Base-by-base conservation (phyloP, 2,797 vertebrate species). In the Lithobates pipiens region DNA sequence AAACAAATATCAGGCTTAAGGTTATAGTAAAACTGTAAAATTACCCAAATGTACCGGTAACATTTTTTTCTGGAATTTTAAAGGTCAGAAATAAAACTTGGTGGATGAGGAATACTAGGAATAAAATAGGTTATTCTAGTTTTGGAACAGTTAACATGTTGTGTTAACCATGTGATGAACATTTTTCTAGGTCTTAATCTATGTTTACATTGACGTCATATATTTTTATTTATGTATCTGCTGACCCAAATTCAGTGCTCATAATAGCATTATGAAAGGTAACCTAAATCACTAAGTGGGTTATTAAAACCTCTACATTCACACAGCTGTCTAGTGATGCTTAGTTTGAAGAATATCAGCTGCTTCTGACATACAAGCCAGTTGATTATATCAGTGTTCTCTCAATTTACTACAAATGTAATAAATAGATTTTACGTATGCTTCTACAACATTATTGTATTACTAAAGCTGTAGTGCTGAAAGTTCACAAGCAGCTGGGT, bases 181-280 rank as follows among this genome's bases (percentile, higher is more conserved):
- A 29, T 44, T 23, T 46, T 21, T 7, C 10, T 18, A 27, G 65
- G 46, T 69, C 25, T 29, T n/a, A 67, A 68, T 65, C 25, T 29
- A 79, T 46, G 67, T 39, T 23, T 46, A 68, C 18, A 69, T 9
- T 68, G 15, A 68, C 32, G n/a, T 21, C 13, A 44, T 68, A 27
- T 78, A 42, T 29, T 54, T 75, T 36, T 77, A 79, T 79, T 69
- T 79, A 21, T 79, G 42, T 50, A 69, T 79, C 9, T 42, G 68
- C 1, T 79, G 65, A 79, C 63, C 77, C 39, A 50, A 32, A 79
- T 69, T 10, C 65, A 32, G 16, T 46, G 65, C 77, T 42, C 44
- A 79, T 69, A 44, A 79, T 50, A 50, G 65, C 16, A 46, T 32
- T 46, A 79, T 50, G 18, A 29, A 70, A 70, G 67, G 42, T 29